Percentiles rank a stretch among this genome's conserved stretches.
These are phyloP conservation scores for Graphium colonna DNA, from an alignment of 2,888 invertebrate genomes.

Conservation along the genomic window DNA sequence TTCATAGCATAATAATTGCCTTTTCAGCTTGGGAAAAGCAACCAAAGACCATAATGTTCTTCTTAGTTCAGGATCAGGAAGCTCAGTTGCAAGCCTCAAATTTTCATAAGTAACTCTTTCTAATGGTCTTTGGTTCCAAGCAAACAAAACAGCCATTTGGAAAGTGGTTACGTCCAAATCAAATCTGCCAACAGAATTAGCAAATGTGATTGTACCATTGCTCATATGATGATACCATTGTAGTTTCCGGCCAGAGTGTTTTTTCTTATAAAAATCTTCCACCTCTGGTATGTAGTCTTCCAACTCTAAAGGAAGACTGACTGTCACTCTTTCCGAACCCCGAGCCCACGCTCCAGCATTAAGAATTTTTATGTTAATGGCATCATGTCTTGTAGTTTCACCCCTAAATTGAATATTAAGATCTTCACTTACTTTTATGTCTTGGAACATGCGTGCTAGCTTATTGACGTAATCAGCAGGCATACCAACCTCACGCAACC, in stretches of 20 bases:
- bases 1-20: constrained; percentile 92
- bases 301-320: constrained; percentile 96
- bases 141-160: constrained; percentile 99
- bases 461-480: constrained; percentile 99
- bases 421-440: constrained; percentile 98
- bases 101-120: constrained; percentile 98
- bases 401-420: constrained; percentile 95
- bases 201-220: constrained; percentile 98
- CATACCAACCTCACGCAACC: constrained; percentile 99
- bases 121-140: constrained; percentile 97
- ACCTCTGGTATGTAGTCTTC: constrained; percentile 99
- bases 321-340: constrained; percentile 95
- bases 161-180: constrained; percentile 99
- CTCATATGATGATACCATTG: constrained; percentile 99
- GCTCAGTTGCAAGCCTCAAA: constrained; percentile 95
- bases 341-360: constrained; percentile 99
- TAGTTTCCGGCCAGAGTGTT: constrained; percentile 97
- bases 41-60: constrained; percentile 97
- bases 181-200: constrained; percentile 94
- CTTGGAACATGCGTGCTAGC: constrained; percentile 98
- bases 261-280: constrained; percentile 98
- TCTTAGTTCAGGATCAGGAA: constrained; percentile 96
- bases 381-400: constrained; percentile 89
- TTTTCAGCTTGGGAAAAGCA: constrained; percentile 96
- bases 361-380: constrained; percentile 97